A percentile compares a stretch with the other conserved stretches of the same genome.
These are phyloP conservation scores for Aix galericulata DNA, from an alignment of 2,113 vertebrate species.

Conservation along the genomic window DNA sequence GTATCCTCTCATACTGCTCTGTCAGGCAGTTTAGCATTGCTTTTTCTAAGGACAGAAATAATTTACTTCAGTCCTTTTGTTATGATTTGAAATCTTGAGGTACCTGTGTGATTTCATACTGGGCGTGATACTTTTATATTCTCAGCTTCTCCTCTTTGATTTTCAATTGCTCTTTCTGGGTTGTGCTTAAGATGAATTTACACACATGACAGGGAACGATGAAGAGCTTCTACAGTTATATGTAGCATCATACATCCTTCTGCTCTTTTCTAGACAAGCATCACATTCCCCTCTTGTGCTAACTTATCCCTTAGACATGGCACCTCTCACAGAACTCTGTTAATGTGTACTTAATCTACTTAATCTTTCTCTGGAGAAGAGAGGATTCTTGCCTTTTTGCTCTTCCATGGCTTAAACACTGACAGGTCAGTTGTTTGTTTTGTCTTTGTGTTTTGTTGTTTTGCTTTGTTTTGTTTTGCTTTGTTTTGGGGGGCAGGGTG, in stretches of 20 bases:
- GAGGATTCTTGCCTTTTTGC: background rate
- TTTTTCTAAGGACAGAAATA: background rate
- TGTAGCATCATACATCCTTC: background rate
- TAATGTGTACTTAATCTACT: background rate
- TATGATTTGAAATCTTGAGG: background rate
- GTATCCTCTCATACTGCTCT: background rate
- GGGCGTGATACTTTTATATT: background rate
- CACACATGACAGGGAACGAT: background rate
- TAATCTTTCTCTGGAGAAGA: background rate
- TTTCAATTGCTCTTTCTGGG: background rate
- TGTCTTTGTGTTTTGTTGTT: too few relatives aligned
- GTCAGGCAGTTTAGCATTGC: background rate
- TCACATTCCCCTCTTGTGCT: background rate
- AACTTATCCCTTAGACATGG: background rate
- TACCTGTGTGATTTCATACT: background rate
- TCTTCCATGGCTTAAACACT: background rate
- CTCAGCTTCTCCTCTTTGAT: background rate
- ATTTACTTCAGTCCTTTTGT: background rate
- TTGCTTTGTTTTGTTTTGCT: background rate
- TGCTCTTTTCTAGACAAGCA: background rate
- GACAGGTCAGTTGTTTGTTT: background rate
- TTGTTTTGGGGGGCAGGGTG: background rate
- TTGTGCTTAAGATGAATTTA: background rate
- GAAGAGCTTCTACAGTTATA: background rate
- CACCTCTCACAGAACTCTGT: background rate